Evolutionary conservation across 1,140 invertebrate species (phyloP).

Genomic region (Stegodyphus mimosarum): DNA sequence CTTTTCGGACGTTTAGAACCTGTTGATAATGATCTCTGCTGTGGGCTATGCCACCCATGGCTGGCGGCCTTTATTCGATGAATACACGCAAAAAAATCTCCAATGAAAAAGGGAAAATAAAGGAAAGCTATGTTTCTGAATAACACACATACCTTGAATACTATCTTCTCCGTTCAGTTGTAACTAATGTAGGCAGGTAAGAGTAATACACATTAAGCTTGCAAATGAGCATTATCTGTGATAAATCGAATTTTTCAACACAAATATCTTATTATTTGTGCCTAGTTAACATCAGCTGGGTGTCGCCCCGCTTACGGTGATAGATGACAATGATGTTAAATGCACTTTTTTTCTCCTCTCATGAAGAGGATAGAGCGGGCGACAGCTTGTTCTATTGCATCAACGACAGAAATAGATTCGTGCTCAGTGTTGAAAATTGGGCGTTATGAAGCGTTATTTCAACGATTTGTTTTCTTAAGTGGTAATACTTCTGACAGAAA

Average conservation of each 20-base stretch:
- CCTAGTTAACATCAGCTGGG: slow-evolving; percentile 3
- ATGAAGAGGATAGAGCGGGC: neutral
- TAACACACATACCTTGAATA: too few species aligned
- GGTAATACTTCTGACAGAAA: too few species aligned
- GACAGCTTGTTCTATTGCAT: neutral
- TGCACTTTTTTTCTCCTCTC: neutral
- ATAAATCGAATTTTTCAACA: slow-evolving; percentile 9
- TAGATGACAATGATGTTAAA: slow-evolving; percentile 22
- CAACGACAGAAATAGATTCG: slow-evolving; percentile 27
- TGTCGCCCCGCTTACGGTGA: slow-evolving; percentile 24
- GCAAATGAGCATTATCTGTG: slow-evolving; percentile 35
- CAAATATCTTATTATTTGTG: slow-evolving; percentile 15
- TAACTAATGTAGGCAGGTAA: neutral
- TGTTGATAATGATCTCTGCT: slow-evolving; percentile 5
- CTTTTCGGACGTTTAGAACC: neutral
- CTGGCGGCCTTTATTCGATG: slow-evolving; percentile 16
- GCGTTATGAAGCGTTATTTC: slow-evolving; percentile 36
- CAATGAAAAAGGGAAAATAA: neutral
- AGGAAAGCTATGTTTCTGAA: too few species aligned
- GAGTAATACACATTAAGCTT: slow-evolving; percentile 24
- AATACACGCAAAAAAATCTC: neutral
- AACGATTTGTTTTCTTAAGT: slow-evolving; percentile 7
- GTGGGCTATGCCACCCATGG: slow-evolving; percentile 17
- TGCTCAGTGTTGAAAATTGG: slow-evolving; percentile 43
- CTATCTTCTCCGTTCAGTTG: neutral